phyloP scores from a whole-genome alignment of 2,797 vertebrate species.

The Spheniscus humboldti region DNA sequence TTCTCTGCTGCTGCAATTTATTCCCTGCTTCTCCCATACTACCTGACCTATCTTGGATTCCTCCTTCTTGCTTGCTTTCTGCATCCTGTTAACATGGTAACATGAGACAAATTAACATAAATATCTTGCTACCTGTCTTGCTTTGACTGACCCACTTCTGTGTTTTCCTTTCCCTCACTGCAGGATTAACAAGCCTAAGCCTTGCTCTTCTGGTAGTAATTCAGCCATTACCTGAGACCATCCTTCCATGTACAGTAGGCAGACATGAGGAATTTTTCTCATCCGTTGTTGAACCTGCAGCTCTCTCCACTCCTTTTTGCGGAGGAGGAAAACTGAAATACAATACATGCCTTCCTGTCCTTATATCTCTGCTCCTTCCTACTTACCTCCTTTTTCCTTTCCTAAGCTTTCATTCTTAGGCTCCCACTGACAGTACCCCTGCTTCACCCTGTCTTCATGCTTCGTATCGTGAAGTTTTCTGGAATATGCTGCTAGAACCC shows the following conservation, averaged over 20 bases:
- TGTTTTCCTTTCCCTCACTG: neutral
- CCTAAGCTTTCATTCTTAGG: neutral
- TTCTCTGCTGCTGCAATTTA: neutral
- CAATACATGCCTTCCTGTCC: rapidly evolving
- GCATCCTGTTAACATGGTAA: neutral
- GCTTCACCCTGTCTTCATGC: neutral
- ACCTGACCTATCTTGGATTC: neutral
- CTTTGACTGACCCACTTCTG: neutral
- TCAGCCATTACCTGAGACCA: neutral
- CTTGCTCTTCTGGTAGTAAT: neutral
- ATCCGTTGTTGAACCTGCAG: neutral
- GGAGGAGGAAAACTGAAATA: neutral
- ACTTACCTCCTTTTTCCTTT: neutral
- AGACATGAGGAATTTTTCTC: neutral
- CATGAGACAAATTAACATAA: neutral
- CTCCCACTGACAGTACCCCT: neutral
- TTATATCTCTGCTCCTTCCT: neutral
- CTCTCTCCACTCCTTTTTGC: neutral
- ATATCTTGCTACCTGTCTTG: neutral
- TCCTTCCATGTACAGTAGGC: neutral
- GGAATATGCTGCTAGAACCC: neutral
- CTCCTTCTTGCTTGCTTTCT: neutral
- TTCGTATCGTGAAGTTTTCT: neutral
- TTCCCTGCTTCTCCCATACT: neutral
- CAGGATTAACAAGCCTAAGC: neutral